Evolutionary conservation across 2,113 vertebrate genomes (phyloP), one percentile per base, ranked within the genome.

Genomic region (Anoura caudifer): DNA sequence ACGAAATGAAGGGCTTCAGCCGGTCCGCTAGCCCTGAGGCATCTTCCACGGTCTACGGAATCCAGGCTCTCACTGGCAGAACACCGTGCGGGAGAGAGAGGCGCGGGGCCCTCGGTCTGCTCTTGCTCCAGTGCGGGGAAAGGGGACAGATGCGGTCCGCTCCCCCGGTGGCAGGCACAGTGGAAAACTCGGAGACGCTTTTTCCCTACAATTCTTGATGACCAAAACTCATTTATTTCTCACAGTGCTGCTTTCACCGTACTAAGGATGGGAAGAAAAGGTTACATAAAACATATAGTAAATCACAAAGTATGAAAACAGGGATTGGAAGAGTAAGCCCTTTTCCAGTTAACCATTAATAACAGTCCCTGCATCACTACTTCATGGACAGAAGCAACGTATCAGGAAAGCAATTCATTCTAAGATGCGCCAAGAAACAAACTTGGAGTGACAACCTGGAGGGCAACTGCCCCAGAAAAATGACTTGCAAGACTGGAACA

Each of bases 331-430:
- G 73, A 98, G 79, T 97, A 97, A 97, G 92, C 14, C 76, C 93
- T 98, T 90, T 98, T 98, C 96, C 98, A 87, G 96, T 97, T 97
- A 98, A 94, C 94, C 98, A 98, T 97, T 97, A 98, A 97, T 97
- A 98, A 97, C 80, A 72, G 80, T 95, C 80, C 93, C 87, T 19
- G 4, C 75, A 93, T 97, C 94, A 97, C 89, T 96, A 91, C 96
- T 98, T 97, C 70, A 95, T 92, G 95, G 95, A 95, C 94, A 96
- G 73, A 97, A 97, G 94, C 93, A 98, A 97, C 98, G 90, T 83
- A 52, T 67, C 92, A 96, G 91, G 97, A 98, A 98, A 98, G 77
- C 81, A 92, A 93, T 98, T 97, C n/a, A 75, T 97, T 95, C 96
- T 94, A 95, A 98, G 88, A 77, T 96, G 80, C 38, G 20, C 1